These are phyloP conservation scores for Brachionichthys hirsutus DNA, from an alignment of 2,113 vertebrate genomes.

Conservation along the genomic window DNA sequence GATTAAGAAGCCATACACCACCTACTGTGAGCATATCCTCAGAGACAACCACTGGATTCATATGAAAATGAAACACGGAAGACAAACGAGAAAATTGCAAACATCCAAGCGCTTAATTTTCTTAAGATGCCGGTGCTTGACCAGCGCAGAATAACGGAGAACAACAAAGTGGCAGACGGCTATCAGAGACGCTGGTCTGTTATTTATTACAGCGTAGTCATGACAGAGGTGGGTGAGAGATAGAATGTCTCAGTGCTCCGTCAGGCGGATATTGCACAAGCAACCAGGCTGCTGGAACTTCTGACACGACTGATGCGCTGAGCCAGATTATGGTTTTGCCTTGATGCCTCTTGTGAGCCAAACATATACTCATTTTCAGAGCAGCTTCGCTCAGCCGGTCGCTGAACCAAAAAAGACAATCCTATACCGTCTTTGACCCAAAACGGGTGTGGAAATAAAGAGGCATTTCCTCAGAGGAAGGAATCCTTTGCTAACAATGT, in stretches of 20 bases:
- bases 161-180: neutral
- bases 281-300: slow-evolving; percentile 27
- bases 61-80: slow-evolving; percentile 1
- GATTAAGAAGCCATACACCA: slow-evolving; percentile 2
- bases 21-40: neutral
- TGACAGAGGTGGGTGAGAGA: slow-evolving; percentile 20
- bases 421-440: too few relatives aligned
- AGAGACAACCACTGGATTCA: slow-evolving; percentile 8
- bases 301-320: slow-evolving; percentile 30
- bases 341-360: slow-evolving; percentile 16
- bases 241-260: slow-evolving; percentile 6
- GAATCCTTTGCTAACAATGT: slow-evolving; percentile 4
- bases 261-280: slow-evolving; percentile 17
- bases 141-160: neutral
- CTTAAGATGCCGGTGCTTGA: neutral
- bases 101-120: neutral
- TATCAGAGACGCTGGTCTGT: neutral
- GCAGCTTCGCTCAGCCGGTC: neutral
- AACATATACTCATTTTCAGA: slow-evolving; percentile 29
- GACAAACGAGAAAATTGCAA: slow-evolving; percentile 4
- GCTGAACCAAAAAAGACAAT: neutral
- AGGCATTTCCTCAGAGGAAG: slow-evolving; percentile 4
- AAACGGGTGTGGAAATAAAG: neutral
- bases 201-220: neutral
- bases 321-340: slow-evolving; percentile 45